Base-by-base conservation (phyloP, 2,797 vertebrate genomes). In the Enteromius viviparus region DNA sequence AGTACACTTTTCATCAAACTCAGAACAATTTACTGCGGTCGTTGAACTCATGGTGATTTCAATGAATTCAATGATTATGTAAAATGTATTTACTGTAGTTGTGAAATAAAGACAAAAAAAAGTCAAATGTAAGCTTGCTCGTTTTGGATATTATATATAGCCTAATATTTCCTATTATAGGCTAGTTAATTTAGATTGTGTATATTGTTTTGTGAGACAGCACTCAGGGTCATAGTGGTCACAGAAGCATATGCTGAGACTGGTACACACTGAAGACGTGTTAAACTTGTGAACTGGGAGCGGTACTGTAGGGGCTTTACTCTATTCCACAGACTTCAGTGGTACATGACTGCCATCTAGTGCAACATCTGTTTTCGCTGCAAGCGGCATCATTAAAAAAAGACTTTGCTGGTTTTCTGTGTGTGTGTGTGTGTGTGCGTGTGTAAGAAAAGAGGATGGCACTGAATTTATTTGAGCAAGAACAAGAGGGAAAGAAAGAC, bases 301-400 rank as follows among this genome's bases (percentile, higher is more conserved):
- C 71, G 82, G 65, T 83, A 60, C 40, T 26, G 11, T 32, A 15
- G 1, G 23, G 32, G 47, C n/a, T 82, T 68, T 26, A 32, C 45
- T 34, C 45, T 55, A 19, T 69, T 86, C 14, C 23, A 71, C 45
- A 26, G 14, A 69, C 19, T 82, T 84, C 55, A 83, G 34, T 68
- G 76, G 80, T 64, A 69, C 87, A 85, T 83, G 53, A 82, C 84
- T 88, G 87, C 87, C 86, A 87, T 85, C 87, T 88, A 87, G 84
- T 86, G 87, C 72, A 84, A 49, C 47, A 58, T 14, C 3, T n/a
- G 19, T 64, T 76, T 69, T 68, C 53, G 23, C 23, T 70, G 12
- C 3, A 5, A 32, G 40, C 3, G n/a, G 7, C 23, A 26, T n/a
- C 32, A 65, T 66, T 75, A 40, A 32, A 65, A 72, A 51, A 65